Base-by-base conservation (phyloP, 2,888 invertebrate species). In the Bombyx huttoni region DNA sequence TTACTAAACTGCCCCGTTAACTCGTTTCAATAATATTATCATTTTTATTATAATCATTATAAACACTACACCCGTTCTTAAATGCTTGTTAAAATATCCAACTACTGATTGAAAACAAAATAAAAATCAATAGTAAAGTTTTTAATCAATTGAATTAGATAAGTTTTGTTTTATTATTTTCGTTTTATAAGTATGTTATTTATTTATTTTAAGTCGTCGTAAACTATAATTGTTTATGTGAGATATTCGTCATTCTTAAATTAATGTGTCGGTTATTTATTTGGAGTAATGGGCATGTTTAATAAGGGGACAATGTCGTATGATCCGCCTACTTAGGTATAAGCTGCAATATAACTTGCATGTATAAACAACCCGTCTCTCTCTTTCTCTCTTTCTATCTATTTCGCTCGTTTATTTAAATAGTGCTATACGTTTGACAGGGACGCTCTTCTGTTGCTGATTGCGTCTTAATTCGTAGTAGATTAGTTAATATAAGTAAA, bases 301-400 rank as follows among this genome's bases (percentile, higher is more conserved):
- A 60, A 68, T 67, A 65, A 63, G 67, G 78, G 82, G 81, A 79
- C 74, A 60, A 76, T 78, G 83, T 85, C 85, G 82, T 77, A 63
- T 70, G 71, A 65, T 83, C 84, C 85, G 85, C 85, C 85, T 85
- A 81, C 57, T 68, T 81, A 82, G 70, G 64, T 54, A 63, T 81
- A 80, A 79, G 74, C 56, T 55, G 40, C 40, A 40, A 40, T 40
- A 12, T 40, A 40, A 40, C 40, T 40, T 40, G 40, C 40, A 40
- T 40, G 40, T 40, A 40, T 40, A 40, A 40, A 40, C 40, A 24
- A 24, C 24, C 5, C 5, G 24, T 24, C 24, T 24, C 24, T 24
- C 24, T 24, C 24, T 24, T 40, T 5, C 9, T 40, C 35, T 35
- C 35, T 35, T 3, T 40, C 40, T 40, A 40, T 40, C 40, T 40